Base-by-base conservation (phyloP, 2,113 vertebrate genomes). In the Coregonus clupeaformis region DNA sequence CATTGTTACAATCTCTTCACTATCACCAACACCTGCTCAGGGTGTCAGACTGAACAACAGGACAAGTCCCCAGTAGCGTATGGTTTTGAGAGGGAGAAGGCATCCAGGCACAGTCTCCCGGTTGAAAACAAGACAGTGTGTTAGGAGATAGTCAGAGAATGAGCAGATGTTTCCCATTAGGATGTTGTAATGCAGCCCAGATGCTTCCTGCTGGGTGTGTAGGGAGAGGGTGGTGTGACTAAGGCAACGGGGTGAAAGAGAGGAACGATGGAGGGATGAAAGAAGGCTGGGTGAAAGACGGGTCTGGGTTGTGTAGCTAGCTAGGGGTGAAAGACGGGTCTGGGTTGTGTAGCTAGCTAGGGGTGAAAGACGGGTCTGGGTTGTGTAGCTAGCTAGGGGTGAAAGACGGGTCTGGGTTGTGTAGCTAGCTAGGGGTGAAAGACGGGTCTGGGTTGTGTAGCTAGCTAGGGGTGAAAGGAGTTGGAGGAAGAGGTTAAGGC, bases 121-220 rank as follows among this genome's bases (percentile, higher is more conserved):
- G 36, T 42, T 42, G 7, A 42, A 42, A 42, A 42, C 36, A 36
- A 9, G 64, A n/a, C 45, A 63, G 68, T 78, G 71, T 62, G 66
- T 5, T 45, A 66, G 47, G 74, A 36, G 68, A 47, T 68, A 12
- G 20, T n/a, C n/a, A n/a, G n/a, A 18, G 14, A 22, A 47, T 68
- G 29, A 11, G 63, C 1, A 72, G 47, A 36, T 29, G 57, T 77
- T 80, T 69, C 68, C 66, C 71, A 74, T 74, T 76, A 73, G 81
- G 73, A 71, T 59, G 59, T 18, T 63, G 62, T 80, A 77, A 80
- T 71, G 71, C 66, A 83, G 63, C 72, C 77, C 75, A 82, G 67
- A 83, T 82, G 75, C 25, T 80, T 80, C 30, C 52, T 63, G 72
- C 78, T 62, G 27, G 30, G 63, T 69, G 79, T 77, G 73, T 27